Evolutionary conservation across 2,113 vertebrate genomes (phyloP), one percentile per base, ranked within the genome.

Genomic region (Microcebus murinus): DNA sequence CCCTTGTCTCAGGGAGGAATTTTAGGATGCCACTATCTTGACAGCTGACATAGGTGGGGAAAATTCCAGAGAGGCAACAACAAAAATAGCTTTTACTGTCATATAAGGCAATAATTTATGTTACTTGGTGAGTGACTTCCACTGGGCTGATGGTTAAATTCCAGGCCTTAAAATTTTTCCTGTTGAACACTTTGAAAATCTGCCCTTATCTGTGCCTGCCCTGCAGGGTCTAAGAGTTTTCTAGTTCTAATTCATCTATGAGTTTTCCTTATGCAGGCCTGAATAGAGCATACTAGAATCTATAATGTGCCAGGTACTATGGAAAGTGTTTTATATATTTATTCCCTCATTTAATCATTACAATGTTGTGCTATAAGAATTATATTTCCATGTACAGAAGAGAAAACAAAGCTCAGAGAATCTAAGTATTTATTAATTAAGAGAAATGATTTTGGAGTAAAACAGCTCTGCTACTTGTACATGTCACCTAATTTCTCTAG

Each of bases 321-420:
- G 63, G 11, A 61, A 88, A 84, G 85, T n/a, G 21, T 79, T 70
- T 96, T 31, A 93, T 71, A 52, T 84, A 39, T 79, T 84, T 70
- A 61, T 77, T 52, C 55, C 42, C 52, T 77, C 15, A 63, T 52
- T 61, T 89, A 84, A 63, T 84, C 27, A 84, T 52, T 17, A 45
- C 9, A 89, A 52, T 89, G 42, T 12, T 84, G 17, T 83, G 70
- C 20, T 27, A 67, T 0, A 79, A 17, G 29, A 83, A 77, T 87
- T 83, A 83, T 83, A 67, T 71, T 29, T 31, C 15, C 12, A n/a
- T 3, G 10, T 27, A 11, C n/a, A 79, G 52, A 93, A 93, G 52
- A 90, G 23, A 90, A 93, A 89, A 95, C 59, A 80, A 92, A 95
- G 12, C 29, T 55, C 29, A 65, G 48, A 88, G 36, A 79, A 73